phyloP scores from a whole-genome alignment of 2,888 invertebrate genomes.

The Eristalis pertinax region DNA sequence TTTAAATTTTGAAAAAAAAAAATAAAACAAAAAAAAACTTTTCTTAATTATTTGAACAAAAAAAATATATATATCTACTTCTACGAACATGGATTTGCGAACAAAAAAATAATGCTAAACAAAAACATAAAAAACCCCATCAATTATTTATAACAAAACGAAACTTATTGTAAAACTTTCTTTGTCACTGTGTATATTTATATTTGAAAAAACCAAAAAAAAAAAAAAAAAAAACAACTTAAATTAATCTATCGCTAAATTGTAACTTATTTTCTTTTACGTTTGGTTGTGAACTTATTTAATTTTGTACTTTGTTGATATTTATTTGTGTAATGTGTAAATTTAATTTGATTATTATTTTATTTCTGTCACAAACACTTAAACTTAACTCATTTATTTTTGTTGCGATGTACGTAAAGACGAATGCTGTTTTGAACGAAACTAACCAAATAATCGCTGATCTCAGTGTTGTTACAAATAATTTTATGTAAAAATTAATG shows the following conservation, averaged over 20 bases:
- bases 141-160: slow-evolving; percentile 56
- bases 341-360: slow-evolving; percentile 8
- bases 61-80: slow-evolving; percentile 38
- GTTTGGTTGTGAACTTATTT: slow-evolving; percentile 32
- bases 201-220: slow-evolving; percentile 22
- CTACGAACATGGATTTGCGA: slow-evolving; percentile 60
- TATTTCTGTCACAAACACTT: slow-evolving; percentile 74
- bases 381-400: slow-evolving; percentile 57
- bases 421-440: slow-evolving; percentile 77
- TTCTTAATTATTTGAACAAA: slow-evolving; percentile 65
- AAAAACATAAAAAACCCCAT: slow-evolving; percentile 9
- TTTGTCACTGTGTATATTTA: slow-evolving; percentile 62
- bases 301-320: slow-evolving; percentile 4
- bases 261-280: slow-evolving; percentile 47
- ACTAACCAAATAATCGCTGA: slow-evolving; percentile 80
- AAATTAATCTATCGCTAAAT: slow-evolving; percentile 60
- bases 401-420: slow-evolving; percentile 48
- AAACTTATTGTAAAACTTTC: slow-evolving; percentile 63
- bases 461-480: slow-evolving; percentile 80
- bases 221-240: slow-evolving; percentile 26
- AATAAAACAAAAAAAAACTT: slow-evolving; percentile 43
- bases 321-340: slow-evolving; percentile 9
- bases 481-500: slow-evolving; percentile 79
- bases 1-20: slow-evolving; percentile 56
- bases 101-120: slow-evolving; percentile 40